Conservation (phyloP, 2,888 invertebrate species). For the Lochmaea capreae region DNA sequence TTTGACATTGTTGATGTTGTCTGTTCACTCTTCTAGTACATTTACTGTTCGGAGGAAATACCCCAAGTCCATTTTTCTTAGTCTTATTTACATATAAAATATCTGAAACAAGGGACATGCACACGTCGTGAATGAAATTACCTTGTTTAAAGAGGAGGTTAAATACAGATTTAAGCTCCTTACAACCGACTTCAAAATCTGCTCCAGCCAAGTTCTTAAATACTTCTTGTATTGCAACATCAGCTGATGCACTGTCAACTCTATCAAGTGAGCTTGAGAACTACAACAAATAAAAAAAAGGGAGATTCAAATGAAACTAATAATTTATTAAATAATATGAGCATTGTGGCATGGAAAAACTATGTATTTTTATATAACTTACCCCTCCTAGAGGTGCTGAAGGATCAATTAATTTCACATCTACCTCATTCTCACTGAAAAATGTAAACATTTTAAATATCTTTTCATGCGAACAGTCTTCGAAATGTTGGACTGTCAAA, state of each 20-base stretch:
- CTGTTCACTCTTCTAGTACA: too few relatives aligned
- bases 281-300: constrained; percentile 5
- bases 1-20: too few relatives aligned
- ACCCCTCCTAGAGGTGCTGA: constrained; percentile 18
- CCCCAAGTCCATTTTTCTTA: too few relatives aligned
- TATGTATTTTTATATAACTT: not conserved
- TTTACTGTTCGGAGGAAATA: too few relatives aligned
- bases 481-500: too few relatives aligned
- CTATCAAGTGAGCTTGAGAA: constrained; percentile 68
- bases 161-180: constrained; percentile 85
- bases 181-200: constrained; percentile 92
- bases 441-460: not conserved
- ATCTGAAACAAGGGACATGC: too few relatives aligned
- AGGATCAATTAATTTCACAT: constrained; percentile 61
- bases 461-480: not conserved
- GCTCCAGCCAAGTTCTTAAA: constrained; percentile 87
- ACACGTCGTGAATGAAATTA: not conserved
- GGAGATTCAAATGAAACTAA: too few relatives aligned
- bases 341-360: too few relatives aligned
- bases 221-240: constrained; percentile 77
- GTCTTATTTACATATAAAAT: too few relatives aligned
- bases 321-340: too few relatives aligned
- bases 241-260: constrained; percentile 79
- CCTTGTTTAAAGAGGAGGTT: constrained; percentile 38
- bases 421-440: constrained; percentile 86